Evolutionary conservation across 2,888 invertebrate species (phyloP).

Genomic region (Anticlea derivata): DNA sequence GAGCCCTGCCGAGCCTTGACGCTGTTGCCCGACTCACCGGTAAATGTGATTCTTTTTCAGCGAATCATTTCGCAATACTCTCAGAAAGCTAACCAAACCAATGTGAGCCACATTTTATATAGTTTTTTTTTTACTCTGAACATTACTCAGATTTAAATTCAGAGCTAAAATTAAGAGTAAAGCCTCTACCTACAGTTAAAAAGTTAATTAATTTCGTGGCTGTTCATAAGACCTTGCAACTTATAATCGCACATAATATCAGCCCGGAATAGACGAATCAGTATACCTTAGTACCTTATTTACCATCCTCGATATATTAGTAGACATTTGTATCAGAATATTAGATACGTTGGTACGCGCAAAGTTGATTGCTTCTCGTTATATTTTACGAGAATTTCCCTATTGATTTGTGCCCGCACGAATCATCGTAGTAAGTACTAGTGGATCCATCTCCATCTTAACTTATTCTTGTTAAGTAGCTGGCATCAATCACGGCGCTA

Average conservation of each 20-base stretch:
- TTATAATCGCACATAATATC: neutral
- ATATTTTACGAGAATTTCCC: slow-evolving; percentile 21
- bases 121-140: slow-evolving; percentile 14
- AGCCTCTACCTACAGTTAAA: neutral
- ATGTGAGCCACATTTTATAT: no score
- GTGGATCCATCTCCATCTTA: slow-evolving; percentile 18
- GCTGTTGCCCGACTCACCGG: slow-evolving; percentile 41
- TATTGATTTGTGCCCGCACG: slow-evolving; percentile 26
- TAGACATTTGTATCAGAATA: neutral
- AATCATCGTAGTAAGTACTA: slow-evolving; percentile 16
- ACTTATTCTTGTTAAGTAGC: slow-evolving; percentile 37
- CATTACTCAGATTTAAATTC: slow-evolving; percentile 30
- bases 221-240: neutral
- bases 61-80: slow-evolving; percentile 38
- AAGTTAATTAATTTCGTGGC: neutral
- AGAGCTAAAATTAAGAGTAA: slow-evolving; percentile 11
- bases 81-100: no score
- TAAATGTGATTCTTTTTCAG: slow-evolving; percentile 55
- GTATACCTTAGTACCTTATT: neutral
- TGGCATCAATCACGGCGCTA: slow-evolving; percentile 47
- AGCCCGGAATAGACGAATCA: neutral
- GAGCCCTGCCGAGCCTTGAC: slow-evolving; percentile 12
- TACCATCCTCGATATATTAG: neutral
- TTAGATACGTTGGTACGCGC: neutral
- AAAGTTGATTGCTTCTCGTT: slow-evolving; percentile 5